A percentile compares a stretch with the other conserved stretches of the same genome.
These are phyloP conservation scores for Hemitrygon akajei DNA, from an alignment of 2,797 vertebrate species.

Conservation along the genomic window DNA sequence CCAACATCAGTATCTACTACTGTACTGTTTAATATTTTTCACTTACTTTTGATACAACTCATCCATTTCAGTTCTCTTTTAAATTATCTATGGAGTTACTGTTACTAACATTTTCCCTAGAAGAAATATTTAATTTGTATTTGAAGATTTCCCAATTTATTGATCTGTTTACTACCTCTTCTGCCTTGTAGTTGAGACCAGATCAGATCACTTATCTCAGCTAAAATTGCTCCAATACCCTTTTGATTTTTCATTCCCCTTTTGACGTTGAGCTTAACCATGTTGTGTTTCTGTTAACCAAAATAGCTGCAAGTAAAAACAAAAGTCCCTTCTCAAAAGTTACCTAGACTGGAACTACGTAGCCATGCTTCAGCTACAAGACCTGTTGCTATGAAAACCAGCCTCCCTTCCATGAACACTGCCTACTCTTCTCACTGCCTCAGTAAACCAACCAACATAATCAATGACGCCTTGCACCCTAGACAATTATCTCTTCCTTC, in stretches of 20 bases:
- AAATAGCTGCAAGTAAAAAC: neutral
- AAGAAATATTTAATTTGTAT: neutral
- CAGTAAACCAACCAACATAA: no score
- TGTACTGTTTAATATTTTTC: no score
- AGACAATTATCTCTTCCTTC: no score
- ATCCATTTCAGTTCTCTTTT: neutral
- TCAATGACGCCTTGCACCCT: no score
- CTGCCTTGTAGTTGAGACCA: neutral
- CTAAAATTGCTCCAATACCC: slow-evolving; percentile 4
- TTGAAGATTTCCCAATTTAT: slow-evolving; percentile 14
- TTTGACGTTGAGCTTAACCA: neutral
- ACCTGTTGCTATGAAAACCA: no score
- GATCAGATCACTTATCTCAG: slow-evolving; percentile 1
- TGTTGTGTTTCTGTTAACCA: neutral
- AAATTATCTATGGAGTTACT: neutral
- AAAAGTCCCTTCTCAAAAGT: no score
- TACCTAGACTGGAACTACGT: no score
- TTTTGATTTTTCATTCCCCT: neutral
- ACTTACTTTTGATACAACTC: neutral
- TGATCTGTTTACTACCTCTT: neutral
- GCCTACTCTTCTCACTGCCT: no score
- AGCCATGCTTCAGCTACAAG: no score
- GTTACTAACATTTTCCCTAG: neutral
- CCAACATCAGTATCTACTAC: neutral
- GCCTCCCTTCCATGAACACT: no score